Evolutionary conservation across 2,888 invertebrate species (phyloP).

Genomic region (Aelia acuminata): DNA sequence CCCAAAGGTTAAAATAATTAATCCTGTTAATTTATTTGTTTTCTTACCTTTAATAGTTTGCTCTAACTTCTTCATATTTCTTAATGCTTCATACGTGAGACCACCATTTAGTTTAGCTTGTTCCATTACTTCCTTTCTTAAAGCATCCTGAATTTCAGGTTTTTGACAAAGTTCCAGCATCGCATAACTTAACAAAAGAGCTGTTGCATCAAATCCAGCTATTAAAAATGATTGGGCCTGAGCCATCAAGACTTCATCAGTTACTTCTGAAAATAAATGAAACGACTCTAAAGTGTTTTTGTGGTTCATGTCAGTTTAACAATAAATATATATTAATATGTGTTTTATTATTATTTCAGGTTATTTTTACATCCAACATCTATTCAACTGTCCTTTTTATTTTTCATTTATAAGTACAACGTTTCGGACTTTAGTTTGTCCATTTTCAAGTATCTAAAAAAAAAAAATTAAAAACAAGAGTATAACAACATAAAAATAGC

Average conservation of each 20-base stretch:
- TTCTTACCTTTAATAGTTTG: constrained; percentile 73
- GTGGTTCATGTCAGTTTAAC: too few relatives aligned
- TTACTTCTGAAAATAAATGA: constrained; percentile 68
- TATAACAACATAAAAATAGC: too few relatives aligned
- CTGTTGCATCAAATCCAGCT: constrained; percentile 77
- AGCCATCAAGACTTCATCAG: constrained; percentile 72
- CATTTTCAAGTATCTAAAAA: too few relatives aligned
- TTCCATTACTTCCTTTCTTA: constrained; percentile 71
- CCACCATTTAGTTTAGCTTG: constrained; percentile 70
- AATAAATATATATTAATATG: too few relatives aligned
- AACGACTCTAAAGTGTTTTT: neutral
- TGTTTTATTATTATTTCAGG: too few relatives aligned
- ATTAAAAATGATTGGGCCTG: constrained; percentile 74
- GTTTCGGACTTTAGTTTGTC: too few relatives aligned
- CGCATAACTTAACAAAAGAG: constrained; percentile 74
- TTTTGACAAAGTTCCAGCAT: constrained; percentile 73
- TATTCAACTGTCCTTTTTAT: too few relatives aligned
- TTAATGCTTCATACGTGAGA: constrained; percentile 73
- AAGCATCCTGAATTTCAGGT: constrained; percentile 71
- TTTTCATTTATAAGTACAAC: too few relatives aligned
- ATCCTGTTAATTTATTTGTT: too few relatives aligned
- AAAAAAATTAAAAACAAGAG: too few relatives aligned
- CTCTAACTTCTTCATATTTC: constrained; percentile 74
- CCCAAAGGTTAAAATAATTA: too few relatives aligned
- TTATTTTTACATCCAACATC: too few relatives aligned